These are phyloP conservation scores for Dolichopus griseipennis DNA, from an alignment of 2,888 invertebrate genomes.

Conservation along the genomic window DNA sequence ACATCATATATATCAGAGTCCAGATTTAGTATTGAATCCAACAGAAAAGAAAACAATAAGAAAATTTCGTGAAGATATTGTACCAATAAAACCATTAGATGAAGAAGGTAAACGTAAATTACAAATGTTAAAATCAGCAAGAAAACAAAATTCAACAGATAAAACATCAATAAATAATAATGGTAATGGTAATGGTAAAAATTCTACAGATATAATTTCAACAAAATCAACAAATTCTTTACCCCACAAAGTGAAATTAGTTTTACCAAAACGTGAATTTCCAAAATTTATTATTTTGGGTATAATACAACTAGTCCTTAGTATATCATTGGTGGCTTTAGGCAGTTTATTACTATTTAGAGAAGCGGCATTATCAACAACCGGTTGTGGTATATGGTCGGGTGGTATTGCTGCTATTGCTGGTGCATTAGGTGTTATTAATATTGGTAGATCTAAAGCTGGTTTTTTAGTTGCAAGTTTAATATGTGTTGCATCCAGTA, in stretches of 20 bases:
- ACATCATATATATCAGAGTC: conserved; percentile 42
- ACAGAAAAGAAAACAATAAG: conserved; percentile 8
- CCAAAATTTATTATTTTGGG: conserved; percentile 38
- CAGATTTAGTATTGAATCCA: conserved; percentile 30
- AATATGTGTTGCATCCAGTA: conserved; percentile 42
- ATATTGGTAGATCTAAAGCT: conserved; percentile 39
- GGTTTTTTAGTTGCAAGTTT: conserved; percentile 41
- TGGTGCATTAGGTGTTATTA: conserved; percentile 41
- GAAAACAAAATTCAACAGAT: neutral
- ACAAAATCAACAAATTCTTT: conserved; percentile 34
- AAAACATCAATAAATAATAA: neutral
- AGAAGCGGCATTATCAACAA: conserved; percentile 36
- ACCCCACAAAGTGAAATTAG: conserved; percentile 31
- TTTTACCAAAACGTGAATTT: conserved; percentile 22
- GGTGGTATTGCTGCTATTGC: conserved; percentile 40
- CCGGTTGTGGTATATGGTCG: conserved; percentile 41
- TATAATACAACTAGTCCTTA: conserved; percentile 36
- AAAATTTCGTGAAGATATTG: conserved; percentile 8
- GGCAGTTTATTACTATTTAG: conserved; percentile 40
- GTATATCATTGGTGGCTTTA: conserved; percentile 38
- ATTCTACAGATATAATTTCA: neutral
- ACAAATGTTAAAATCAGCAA: conserved; percentile 4
- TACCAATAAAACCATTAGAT: conserved; percentile 7
- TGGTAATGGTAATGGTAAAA: neutral
- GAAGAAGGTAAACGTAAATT: conserved; percentile 8